phyloP scores from a whole-genome alignment of 2,888 invertebrate genomes.

The Acanthosepion pharaonis region DNA sequence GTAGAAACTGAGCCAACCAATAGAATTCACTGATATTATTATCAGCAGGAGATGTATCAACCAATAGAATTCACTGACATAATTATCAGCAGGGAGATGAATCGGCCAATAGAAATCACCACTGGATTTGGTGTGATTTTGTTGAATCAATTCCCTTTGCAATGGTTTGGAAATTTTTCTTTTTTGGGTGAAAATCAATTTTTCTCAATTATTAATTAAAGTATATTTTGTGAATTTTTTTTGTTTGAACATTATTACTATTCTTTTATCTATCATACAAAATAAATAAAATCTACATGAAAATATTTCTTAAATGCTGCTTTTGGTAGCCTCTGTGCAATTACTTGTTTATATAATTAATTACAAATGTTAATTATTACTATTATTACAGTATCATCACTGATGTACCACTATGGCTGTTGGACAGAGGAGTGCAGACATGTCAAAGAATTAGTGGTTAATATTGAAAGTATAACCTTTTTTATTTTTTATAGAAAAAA shows the following conservation, averaged over 20 bases:
- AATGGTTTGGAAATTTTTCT: neutral
- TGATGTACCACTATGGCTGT: too few species aligned
- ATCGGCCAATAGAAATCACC: neutral
- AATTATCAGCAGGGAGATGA: neutral
- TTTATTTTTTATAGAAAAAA: too few species aligned
- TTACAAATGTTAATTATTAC: too few species aligned
- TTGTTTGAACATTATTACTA: neutral
- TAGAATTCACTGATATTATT: neutral
- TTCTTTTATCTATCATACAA: neutral
- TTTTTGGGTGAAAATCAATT: conserved; percentile 2
- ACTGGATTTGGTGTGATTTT: neutral
- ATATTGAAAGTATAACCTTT: too few species aligned
- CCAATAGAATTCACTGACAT: neutral
- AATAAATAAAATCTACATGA: neutral
- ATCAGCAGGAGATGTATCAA: neutral
- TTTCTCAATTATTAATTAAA: neutral
- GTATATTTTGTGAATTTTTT: neutral
- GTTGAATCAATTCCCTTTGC: neutral
- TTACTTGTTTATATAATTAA: too few species aligned
- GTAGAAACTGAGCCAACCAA: neutral
- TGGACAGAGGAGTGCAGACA: too few species aligned
- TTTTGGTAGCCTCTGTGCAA: too few species aligned
- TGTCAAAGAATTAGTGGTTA: too few species aligned
- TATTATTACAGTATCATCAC: too few species aligned
- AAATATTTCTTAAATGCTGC: too few species aligned